A percentile compares a stretch with the other conserved stretches of the same genome.
Conservation (phyloP, 37 sponge, comb jelly and placozoan genomes). For the Theonella swinhoei region DNA sequence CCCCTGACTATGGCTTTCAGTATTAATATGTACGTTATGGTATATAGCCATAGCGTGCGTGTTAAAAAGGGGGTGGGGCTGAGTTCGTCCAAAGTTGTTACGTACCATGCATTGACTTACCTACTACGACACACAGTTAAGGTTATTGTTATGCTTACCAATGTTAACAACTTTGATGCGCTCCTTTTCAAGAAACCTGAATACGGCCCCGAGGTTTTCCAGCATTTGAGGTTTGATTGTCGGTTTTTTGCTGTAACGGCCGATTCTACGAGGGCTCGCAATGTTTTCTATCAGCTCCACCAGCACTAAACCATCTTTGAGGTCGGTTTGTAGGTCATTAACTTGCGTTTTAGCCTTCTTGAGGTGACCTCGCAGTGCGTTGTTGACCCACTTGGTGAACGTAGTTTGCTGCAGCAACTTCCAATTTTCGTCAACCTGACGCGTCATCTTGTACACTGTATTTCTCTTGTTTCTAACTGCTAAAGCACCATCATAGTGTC, state of each 20-base stretch:
- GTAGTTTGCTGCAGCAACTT: constrained; percentile 87
- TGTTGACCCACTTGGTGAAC: constrained; percentile 95
- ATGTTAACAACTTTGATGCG: constrained; percentile 90
- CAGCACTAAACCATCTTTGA: constrained; percentile 86
- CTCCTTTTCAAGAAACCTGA: constrained; percentile 71
- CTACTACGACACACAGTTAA: no score
- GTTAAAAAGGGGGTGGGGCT: no score
- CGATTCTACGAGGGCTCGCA: constrained; percentile 23
- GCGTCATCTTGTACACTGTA: neutral
- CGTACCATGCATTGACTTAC: no score
- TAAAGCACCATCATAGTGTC: neutral
- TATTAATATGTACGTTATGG: no score
- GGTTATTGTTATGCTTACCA: no score
- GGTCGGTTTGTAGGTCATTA: constrained; percentile 69
- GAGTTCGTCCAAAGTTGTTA: no score
- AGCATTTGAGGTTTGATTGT: constrained; percentile 58
- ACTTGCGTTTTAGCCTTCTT: constrained; percentile 56
- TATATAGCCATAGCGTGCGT: no score
- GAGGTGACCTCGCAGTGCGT: constrained; percentile 57
- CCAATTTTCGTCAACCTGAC: constrained; percentile 80
- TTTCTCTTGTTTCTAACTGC: neutral
- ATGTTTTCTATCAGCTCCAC: constrained; percentile 85
- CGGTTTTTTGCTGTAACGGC: constrained; percentile 58
- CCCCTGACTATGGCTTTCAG: no score
- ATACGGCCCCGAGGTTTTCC: constrained; percentile 77